Conservation (phyloP, 2,888 invertebrate species). For the Spodoptera picta region DNA sequence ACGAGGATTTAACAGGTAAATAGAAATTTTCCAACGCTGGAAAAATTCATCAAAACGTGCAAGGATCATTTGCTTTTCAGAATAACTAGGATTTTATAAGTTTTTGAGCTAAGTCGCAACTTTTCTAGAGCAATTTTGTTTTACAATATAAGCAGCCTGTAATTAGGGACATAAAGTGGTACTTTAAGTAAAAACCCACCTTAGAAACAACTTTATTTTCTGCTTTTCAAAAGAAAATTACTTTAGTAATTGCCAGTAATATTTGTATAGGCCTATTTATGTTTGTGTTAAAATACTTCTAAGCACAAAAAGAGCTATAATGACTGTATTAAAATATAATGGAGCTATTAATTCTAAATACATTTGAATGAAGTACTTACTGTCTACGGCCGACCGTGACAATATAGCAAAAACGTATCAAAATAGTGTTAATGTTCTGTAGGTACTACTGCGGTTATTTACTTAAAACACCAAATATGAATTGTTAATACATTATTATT, state of each 20-base stretch:
- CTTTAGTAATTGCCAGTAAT: too few species aligned
- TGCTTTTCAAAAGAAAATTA: neutral
- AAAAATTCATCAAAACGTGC: conserved; percentile 14
- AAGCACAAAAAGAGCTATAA: too few species aligned
- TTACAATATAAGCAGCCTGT: too few species aligned
- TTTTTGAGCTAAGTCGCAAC: too few species aligned
- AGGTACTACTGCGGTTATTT: conserved; percentile 2
- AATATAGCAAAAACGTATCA: conserved; percentile 16
- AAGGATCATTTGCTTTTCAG: neutral
- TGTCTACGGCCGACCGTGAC: conserved; percentile 2
- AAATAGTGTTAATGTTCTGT: conserved; percentile 14
- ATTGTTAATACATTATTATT: too few species aligned
- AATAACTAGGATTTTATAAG: neutral
- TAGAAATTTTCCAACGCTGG: conserved; percentile 31
- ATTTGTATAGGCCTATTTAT: too few species aligned
- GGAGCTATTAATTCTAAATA: neutral
- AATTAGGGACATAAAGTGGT: neutral
- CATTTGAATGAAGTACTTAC: neutral
- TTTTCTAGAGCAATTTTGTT: neutral
- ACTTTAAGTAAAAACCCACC: neutral
- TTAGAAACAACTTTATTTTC: neutral
- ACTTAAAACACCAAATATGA: conserved; percentile 2
- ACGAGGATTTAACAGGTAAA: conserved; percentile 15
- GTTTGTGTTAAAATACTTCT: too few species aligned
- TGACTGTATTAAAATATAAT: neutral